Base-by-base conservation (phyloP, 92 coral and sea anemone species). In the Epizoanthus fatuus region DNA sequence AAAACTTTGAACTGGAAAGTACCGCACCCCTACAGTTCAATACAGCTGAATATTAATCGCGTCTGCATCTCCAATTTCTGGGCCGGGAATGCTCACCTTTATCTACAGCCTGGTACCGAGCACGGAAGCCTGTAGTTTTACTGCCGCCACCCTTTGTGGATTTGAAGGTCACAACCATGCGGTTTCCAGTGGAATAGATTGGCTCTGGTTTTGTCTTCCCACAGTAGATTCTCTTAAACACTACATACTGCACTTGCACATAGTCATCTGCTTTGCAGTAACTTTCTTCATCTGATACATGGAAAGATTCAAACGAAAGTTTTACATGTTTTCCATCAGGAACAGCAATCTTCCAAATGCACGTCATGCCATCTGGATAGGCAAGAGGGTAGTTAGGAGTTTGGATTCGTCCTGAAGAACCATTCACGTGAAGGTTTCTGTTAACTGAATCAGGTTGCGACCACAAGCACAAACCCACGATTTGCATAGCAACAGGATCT, bases 101-200 rank as follows among this genome's bases (percentile, higher is more conserved):
- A 64, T 64, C 69, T 29, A 64, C 66, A n/a, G 37, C 66, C 25
- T 60, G 20, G 20, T 60, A 60, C 14, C 66, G 66, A 19, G 66
- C 66, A 25, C 69, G 69, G 3, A 64, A 64, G 8, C 69, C 69
- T 6, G 69, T 64, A 5, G 16, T 5, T 2, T 11, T 12, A 3
- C 8, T 13, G 12, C 5, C 19, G 1, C 25, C 25, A 22, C 3
- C 13, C 3, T 2, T 5, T 5, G 13, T 15, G 40, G 38, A 5
- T 37, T 63, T 10, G 9, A 63, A 63, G 7, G 35, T 20, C 69
- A 63, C 39, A 13, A 20, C 69, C 37, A 63, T 22, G 14, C 12
- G 38, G 69, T 32, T 63, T 25, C 40, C 69, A 20, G 69, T 20
- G 15, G 69, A 63, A 7, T 63, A 63, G 40, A 6, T 6, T 63